Base-by-base conservation (phyloP, 92 coral and sea anemone genomes). In the Pocillopora grandis region DNA sequence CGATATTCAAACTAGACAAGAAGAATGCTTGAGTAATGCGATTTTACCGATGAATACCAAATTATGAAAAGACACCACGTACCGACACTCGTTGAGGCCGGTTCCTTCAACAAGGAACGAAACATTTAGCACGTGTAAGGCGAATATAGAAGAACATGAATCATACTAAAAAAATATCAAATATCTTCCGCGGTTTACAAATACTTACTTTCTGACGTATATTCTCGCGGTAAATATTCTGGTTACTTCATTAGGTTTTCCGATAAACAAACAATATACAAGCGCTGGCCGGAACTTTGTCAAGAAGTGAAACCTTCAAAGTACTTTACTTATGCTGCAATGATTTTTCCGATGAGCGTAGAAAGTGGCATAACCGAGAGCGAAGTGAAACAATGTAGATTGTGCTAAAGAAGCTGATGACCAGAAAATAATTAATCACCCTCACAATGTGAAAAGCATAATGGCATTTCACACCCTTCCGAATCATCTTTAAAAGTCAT, bases 391-490 rank as follows among this genome's bases (percentile, higher is more conserved):
- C 62, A 2, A 21, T 31, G 21, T 3, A 66, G 13, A 66, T 66
- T 3, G 15, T 14, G 10, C 9, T 55, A 70, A 55, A 49, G 36
- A 21, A 21, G 55, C 56, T 57, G 37, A 16, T 57, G 49, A 66
- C 79, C 61, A 73, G 70, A 73, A 83, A 10, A 72, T 60, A 58
- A 73, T 65, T 42, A 35, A 81, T 71, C 69, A 12, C 69, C 62
- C n/a, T 52, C 63, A 49, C 60, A 74, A 19, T 52, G 20, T 20
- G 6, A 11, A 61, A 61, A 56, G 27, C 62, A 52, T 42, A 79
- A 62, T 20, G 76, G 79, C 27, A 76, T 62, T 83, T 63, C 86
- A 83, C 80, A 71, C 86, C 86, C 86, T 73, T 83, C 80, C 86
- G 86, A 83, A 63, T 83, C 64, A 64, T 49, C 86, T 83, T 56